Evolutionary conservation across 2,797 vertebrate genomes (phyloP), one percentile per base, ranked within the genome.

Genomic region (Hippopotamyrus pictus): DNA sequence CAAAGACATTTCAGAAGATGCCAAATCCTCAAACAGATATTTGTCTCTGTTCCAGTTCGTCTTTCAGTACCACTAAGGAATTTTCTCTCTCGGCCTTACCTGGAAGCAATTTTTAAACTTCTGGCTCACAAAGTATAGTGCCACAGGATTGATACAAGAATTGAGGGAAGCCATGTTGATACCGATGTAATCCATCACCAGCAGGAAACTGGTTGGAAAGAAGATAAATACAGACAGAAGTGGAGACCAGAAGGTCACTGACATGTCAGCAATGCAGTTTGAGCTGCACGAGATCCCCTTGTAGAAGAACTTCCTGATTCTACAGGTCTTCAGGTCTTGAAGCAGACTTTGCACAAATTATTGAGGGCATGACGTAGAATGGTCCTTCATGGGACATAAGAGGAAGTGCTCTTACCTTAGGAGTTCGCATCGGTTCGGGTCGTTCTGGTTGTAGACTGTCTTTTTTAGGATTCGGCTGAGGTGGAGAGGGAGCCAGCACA

Each of bases 91-190:
- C 29, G 0, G 69, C 33, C 94, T 93, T 93, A 98, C 97, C 97
- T 97, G 95, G 93, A 98, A 98, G 90, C 97, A 98, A 91, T 98
- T 97, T 95, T 98, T 98, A 93, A 98, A 98, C 94, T 97, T 98
- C 91, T 96, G 94, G 90, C 97, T 98, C 92, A 98, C 97, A 0
- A 97, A 98, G 93, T 98, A 98, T 90, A 98, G 96, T 37, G 97
- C 97, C 90, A 98, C 97, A 0, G 97, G 97, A 91, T 98, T 98
- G 91, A 98, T 98, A 94, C 97, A 98, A 93, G 97, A 98, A 93
- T 98, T 98, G 89, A 98, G 93, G 3, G 97, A 97, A 87, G 97
- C 97, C 97, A 98, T 97, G 94, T 97, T 98, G 94, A 98, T 98
- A 54, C 97, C 97, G 0, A 98, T 98, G 93, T 98, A 98, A 94